phyloP scores from a whole-genome alignment of 2,888 invertebrate species.

The Sarcophaga subvicina region DNA sequence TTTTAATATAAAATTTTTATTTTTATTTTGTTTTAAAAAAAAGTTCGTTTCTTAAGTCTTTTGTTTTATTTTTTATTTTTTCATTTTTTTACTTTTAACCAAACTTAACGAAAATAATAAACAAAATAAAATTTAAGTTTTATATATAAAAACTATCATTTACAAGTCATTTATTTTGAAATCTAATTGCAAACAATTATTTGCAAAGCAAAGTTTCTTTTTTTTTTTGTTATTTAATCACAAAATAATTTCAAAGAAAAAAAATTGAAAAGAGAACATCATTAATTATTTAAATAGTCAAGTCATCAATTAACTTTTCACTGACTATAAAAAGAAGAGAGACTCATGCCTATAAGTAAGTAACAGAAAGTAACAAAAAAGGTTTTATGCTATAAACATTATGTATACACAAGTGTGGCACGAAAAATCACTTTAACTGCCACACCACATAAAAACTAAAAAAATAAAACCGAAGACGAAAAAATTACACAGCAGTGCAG shows the following conservation, averaged over 20 bases:
- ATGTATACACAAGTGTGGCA: constrained; percentile 53
- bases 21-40: too few species aligned
- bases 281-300: constrained; percentile 34
- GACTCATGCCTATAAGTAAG: constrained; percentile 7
- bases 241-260: background rate
- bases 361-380: background rate
- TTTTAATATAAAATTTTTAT: too few species aligned
- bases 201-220: background rate
- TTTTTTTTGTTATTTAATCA: too few species aligned
- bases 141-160: background rate
- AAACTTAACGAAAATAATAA: too few species aligned
- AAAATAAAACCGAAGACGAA: background rate
- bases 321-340: background rate
- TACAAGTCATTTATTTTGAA: background rate
- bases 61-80: too few species aligned
- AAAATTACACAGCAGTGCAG: background rate
- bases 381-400: too few species aligned
- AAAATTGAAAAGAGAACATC: background rate
- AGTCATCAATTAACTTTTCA: constrained; percentile 52
- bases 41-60: too few species aligned
- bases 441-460: constrained; percentile 31
- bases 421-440: constrained; percentile 59
- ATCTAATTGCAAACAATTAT: background rate
- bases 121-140: too few species aligned
- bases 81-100: too few species aligned